These are phyloP conservation scores for Pseudomyrmex cubaensis DNA, from an alignment of 1,140 invertebrate genomes.

Conservation along the genomic window DNA sequence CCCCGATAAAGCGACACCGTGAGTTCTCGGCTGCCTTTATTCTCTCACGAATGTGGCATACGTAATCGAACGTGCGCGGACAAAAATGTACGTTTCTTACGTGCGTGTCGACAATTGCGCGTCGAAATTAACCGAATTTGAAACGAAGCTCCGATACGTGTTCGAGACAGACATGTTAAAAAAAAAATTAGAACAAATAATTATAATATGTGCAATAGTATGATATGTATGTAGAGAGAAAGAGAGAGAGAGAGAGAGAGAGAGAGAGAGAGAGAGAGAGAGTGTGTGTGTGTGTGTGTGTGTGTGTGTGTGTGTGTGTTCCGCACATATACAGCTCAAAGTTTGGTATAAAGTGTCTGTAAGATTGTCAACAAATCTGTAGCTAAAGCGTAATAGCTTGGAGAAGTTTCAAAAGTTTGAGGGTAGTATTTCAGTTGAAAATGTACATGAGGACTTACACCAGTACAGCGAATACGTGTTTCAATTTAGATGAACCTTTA, in stretches of 20 bases:
- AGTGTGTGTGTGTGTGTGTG: neutral
- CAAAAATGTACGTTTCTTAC: neutral
- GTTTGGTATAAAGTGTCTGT: slow-evolving; percentile 21
- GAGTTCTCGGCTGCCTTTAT: slow-evolving; percentile 30
- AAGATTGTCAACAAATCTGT: slow-evolving; percentile 8
- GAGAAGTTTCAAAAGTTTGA: slow-evolving; percentile 56
- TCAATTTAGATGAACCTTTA: slow-evolving; percentile 59
- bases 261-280: neutral
- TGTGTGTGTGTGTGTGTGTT: neutral
- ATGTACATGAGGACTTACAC: slow-evolving; percentile 13
- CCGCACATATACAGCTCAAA: neutral
- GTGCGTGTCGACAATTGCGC: neutral
- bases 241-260: neutral
- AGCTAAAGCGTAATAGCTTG: slow-evolving; percentile 42
- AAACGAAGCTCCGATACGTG: too few species aligned
- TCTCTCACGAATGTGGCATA: slow-evolving; percentile 45
- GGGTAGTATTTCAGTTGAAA: slow-evolving; percentile 35
- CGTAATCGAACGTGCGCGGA: slow-evolving; percentile 3
- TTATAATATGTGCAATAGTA: too few species aligned
- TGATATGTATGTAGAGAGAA: too few species aligned
- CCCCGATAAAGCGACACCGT: slow-evolving; percentile 43
- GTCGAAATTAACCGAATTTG: too few species aligned
- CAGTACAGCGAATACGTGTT: slow-evolving; percentile 5
- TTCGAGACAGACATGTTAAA: too few species aligned
- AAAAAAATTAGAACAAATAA: too few species aligned